Conservation (phyloP, 37 sponge, comb jelly and placozoan genomes). For the Hexactinellida sp. region DNA sequence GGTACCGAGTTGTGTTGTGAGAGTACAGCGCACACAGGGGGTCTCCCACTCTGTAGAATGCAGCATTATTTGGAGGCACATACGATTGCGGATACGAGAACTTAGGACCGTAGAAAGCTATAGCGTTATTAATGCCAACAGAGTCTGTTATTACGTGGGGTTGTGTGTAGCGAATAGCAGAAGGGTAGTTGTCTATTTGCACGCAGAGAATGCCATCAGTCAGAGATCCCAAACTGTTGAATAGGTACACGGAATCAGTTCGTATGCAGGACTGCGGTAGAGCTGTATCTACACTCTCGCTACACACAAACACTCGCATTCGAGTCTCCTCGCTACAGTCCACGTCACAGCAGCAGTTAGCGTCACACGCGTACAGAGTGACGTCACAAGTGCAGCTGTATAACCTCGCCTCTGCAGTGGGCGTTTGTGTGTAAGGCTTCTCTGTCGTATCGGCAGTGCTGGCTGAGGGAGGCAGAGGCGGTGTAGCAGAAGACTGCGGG, state of each 20-base stretch:
- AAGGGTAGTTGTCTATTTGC: neutral
- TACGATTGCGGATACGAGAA: neutral
- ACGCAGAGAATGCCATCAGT: neutral
- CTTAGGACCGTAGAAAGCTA: neutral
- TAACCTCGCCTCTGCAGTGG: neutral
- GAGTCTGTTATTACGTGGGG: neutral
- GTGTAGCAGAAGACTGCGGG: no score
- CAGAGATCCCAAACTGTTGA: neutral
- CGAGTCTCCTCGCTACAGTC: neutral
- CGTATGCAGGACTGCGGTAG: neutral
- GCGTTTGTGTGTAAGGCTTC: neutral
- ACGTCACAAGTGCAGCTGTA: neutral
- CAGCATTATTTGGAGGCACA: neutral
- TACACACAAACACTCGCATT: neutral
- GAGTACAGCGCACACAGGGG: neutral
- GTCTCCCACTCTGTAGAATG: neutral
- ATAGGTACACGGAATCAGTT: neutral
- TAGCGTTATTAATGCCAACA: neutral
- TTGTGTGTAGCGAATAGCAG: neutral
- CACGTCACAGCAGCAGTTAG: constrained; percentile 8
- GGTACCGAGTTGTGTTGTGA: neutral
- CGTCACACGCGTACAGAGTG: neutral
- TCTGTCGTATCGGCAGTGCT: neutral
- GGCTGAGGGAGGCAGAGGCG: neutral
- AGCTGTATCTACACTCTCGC: neutral